A percentile compares a stretch with the other conserved stretches of the same genome.
phyloP scores from a whole-genome alignment of 1,140 invertebrate genomes.

The Papilio glaucus region DNA sequence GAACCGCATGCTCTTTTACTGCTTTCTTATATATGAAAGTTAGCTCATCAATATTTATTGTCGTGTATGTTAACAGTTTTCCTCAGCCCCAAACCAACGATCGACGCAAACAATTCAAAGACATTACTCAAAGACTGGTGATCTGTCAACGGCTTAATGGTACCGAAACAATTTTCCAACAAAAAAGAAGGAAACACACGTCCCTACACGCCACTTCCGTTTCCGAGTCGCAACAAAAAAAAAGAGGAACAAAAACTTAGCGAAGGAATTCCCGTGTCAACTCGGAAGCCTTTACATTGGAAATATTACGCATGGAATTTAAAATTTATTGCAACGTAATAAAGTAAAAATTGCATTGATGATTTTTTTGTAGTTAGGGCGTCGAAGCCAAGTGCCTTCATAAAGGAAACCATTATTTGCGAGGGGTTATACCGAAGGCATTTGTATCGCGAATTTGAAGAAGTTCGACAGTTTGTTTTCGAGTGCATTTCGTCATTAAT shows the following conservation, averaged over 20 bases:
- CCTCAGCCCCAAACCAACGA: constrained; percentile 46
- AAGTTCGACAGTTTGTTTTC: constrained; percentile 83
- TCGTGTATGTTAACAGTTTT: constrained; percentile 14
- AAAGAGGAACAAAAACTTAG: constrained; percentile 66
- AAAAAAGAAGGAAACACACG: constrained; percentile 79
- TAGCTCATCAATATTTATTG: constrained; percentile 29
- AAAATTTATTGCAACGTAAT: neutral
- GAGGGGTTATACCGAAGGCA: constrained; percentile 75
- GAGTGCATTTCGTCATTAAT: constrained; percentile 83
- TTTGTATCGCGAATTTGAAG: constrained; percentile 82
- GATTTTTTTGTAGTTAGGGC: constrained; percentile 15
- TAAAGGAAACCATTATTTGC: constrained; percentile 82
- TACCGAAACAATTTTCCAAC: constrained; percentile 80
- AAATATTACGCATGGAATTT: constrained; percentile 30
- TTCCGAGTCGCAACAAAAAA: constrained; percentile 73
- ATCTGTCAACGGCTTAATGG: constrained; percentile 83
- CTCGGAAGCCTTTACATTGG: constrained; percentile 57
- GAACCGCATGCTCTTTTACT: too few relatives aligned
- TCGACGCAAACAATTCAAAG: constrained; percentile 64
- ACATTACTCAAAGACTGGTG: constrained; percentile 75
- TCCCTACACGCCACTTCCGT: constrained; percentile 70
- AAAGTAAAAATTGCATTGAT: constrained; percentile 43
- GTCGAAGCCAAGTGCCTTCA: constrained; percentile 47
- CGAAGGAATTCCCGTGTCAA: constrained; percentile 68
- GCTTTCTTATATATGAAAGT: neutral